A percentile compares a stretch with the other conserved stretches of the same genome.
Conservation (phyloP, 2,888 invertebrate species). For the Ferrisia virgata region DNA sequence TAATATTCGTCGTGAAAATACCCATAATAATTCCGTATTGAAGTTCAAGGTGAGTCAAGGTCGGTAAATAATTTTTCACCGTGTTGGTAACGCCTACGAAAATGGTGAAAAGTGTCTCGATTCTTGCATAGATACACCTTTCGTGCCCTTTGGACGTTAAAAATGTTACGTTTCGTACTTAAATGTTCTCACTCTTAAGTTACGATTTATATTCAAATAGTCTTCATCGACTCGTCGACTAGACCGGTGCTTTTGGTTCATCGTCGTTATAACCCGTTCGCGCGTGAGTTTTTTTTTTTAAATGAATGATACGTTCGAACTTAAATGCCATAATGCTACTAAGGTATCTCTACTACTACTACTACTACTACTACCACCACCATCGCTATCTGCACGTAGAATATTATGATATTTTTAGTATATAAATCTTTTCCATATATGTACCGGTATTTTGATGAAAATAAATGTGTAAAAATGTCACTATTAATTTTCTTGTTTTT, state of each 20-base stretch:
- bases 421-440: too few species aligned
- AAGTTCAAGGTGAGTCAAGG: slow-evolving; percentile 32
- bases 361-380: too few species aligned
- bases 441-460: too few species aligned
- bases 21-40: not conserved
- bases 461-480: not conserved
- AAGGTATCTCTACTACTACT: not conserved
- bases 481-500: not conserved
- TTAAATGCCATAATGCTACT: slow-evolving; percentile 5
- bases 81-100: slow-evolving; percentile 7
- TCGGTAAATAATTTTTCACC: slow-evolving; percentile 10
- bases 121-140: not conserved
- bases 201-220: not conserved
- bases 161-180: not conserved
- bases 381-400: not conserved
- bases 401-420: too few species aligned
- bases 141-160: slow-evolving; percentile 24
- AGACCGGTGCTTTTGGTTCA: not conserved
- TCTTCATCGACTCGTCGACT: not conserved
- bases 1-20: not conserved
- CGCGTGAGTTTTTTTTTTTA: not conserved
- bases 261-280: not conserved
- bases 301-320: slow-evolving; percentile 15
- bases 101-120: slow-evolving; percentile 12
- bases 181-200: not conserved